Conservation (phyloP, 2,113 vertebrate genomes). For the Dromaius novaehollandiae region DNA sequence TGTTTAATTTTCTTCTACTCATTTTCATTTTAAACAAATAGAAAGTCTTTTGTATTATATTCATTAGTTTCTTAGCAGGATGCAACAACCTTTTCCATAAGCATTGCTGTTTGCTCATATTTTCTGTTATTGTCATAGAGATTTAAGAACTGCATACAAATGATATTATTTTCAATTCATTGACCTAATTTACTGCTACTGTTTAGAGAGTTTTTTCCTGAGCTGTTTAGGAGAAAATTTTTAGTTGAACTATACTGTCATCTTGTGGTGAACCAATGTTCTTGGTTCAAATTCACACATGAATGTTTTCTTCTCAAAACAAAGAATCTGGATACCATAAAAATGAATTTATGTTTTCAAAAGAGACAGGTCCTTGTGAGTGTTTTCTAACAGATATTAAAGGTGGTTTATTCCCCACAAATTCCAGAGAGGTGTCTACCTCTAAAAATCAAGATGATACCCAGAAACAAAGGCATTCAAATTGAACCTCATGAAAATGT, state of each 20-base stretch:
- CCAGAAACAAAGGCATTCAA: not conserved
- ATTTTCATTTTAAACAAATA: not conserved
- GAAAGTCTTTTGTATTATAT: not conserved
- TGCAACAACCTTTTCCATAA: not conserved
- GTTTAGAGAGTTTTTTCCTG: not conserved
- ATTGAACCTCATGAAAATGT: not conserved
- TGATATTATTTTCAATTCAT: not conserved
- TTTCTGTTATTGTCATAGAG: not conserved
- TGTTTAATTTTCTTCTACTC: not conserved
- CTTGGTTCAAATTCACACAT: not conserved
- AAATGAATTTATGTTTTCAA: not conserved
- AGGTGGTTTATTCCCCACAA: not conserved
- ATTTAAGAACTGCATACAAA: not conserved
- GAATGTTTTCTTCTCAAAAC: not conserved
- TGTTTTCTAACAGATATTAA: not conserved
- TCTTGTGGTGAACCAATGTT: slow-evolving; percentile 8
- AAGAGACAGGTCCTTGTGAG: not conserved
- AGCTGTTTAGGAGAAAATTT: not conserved
- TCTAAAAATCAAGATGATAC: not conserved
- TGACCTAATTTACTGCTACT: not conserved
- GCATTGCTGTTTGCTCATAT: not conserved
- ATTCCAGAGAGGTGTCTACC: not conserved
- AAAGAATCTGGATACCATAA: not conserved
- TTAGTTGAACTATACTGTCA: slow-evolving; percentile 44
- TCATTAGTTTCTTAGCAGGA: not conserved